A percentile compares a stretch with the other conserved stretches of the same genome.
phyloP scores from a whole-genome alignment of 2,797 vertebrate genomes.

The Loris lydekkerianus region DNA sequence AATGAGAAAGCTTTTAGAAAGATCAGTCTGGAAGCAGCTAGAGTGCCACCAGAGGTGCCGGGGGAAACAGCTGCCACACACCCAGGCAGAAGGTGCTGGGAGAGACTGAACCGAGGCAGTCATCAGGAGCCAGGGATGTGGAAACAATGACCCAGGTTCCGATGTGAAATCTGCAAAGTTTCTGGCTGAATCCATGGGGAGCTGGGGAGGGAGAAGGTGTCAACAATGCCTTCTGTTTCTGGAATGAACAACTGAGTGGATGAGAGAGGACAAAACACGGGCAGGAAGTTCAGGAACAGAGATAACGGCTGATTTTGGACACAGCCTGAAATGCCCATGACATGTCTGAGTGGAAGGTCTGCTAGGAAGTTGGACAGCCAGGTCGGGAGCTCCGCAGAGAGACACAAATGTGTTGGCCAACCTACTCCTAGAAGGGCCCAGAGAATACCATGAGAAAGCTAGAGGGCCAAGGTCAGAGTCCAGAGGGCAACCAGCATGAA shows the following conservation, averaged over 20 bases:
- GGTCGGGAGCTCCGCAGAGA: neutral
- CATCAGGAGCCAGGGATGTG: neutral
- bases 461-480: neutral
- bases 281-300: neutral
- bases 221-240: neutral
- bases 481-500: neutral
- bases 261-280: neutral
- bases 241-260: neutral
- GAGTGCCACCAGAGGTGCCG: neutral
- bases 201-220: neutral
- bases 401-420: neutral
- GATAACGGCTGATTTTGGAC: neutral
- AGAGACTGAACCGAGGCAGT: neutral
- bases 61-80: accelerated
- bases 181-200: neutral
- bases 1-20: neutral
- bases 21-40: neutral
- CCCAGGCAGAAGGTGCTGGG: neutral
- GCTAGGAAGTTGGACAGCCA: neutral
- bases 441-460: neutral
- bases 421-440: no score
- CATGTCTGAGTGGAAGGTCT: accelerated
- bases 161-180: neutral
- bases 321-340: neutral
- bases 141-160: neutral